Percentiles rank a stretch among this genome's conserved stretches.
phyloP scores from a whole-genome alignment of 2,797 vertebrate species.

The Parambassis ranga region DNA sequence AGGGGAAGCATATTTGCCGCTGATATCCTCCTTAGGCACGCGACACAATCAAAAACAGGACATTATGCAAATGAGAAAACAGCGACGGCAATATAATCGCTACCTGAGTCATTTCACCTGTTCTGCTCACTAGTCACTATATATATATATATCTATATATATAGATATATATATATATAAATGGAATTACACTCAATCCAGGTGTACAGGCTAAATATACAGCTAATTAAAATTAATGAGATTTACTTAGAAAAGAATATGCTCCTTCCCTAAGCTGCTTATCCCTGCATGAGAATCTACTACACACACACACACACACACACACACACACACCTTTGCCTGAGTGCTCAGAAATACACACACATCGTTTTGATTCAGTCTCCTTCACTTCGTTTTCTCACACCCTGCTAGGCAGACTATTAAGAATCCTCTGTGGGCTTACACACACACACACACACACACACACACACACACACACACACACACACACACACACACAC shows the following conservation, averaged over 20 bases:
- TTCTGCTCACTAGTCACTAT: slow-evolving; percentile 31
- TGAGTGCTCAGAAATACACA: background rate
- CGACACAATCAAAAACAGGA: slow-evolving; percentile 61
- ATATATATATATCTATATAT: slow-evolving; percentile 63
- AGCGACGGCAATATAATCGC: slow-evolving; percentile 44
- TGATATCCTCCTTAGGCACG: slow-evolving; percentile 62
- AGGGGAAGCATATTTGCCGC: slow-evolving; percentile 50
- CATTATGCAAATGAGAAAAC: slow-evolving; percentile 65
- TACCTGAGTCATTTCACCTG: slow-evolving; percentile 65
- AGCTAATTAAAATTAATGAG: slow-evolving; percentile 82
- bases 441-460: slow-evolving; percentile 9
- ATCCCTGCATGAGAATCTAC: slow-evolving; percentile 64
- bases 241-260: slow-evolving; percentile 78
- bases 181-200: slow-evolving; percentile 63
- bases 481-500: background rate
- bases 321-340: slow-evolving; percentile 30
- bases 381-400: slow-evolving; percentile 43
- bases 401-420: slow-evolving; percentile 52
- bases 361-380: slow-evolving; percentile 50
- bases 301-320: slow-evolving; percentile 28
- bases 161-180: too few species aligned
- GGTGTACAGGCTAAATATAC: slow-evolving; percentile 78
- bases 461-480: slow-evolving; percentile 6
- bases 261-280: slow-evolving; percentile 72
- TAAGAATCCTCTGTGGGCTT: slow-evolving; percentile 8